phyloP scores from a whole-genome alignment of 2,113 vertebrate species.

The Esox niger region DNA sequence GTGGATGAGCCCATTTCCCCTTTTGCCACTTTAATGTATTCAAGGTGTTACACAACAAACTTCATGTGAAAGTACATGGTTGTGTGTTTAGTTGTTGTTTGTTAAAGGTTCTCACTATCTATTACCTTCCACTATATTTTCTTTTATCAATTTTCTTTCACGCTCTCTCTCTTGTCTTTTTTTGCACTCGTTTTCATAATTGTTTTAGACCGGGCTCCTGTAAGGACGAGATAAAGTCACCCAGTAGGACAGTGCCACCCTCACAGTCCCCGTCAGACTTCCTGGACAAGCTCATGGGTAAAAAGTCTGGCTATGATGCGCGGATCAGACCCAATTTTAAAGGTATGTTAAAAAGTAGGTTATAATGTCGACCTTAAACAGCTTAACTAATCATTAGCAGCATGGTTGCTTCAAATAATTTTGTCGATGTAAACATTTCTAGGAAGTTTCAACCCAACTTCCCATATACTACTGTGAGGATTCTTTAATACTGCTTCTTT shows the following conservation, averaged over 20 bases:
- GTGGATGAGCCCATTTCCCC: constrained; percentile 30
- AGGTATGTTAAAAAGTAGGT: constrained; percentile 68
- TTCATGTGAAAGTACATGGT: constrained; percentile 41
- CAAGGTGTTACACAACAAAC: too few species aligned
- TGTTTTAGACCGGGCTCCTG: constrained; percentile 82
- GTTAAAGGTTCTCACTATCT: too few species aligned
- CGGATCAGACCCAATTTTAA: constrained; percentile 95
- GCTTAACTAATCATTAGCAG: constrained; percentile 23
- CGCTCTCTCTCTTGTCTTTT: constrained; percentile 23
- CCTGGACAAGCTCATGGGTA: constrained; percentile 95
- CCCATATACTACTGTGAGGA: too few species aligned
- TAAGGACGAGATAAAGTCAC: constrained; percentile 84
- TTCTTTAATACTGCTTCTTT: too few species aligned
- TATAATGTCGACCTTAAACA: background rate
- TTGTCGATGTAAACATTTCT: too few species aligned
- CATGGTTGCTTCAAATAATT: too few species aligned
- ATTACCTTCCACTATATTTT: too few species aligned
- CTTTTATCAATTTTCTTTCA: constrained; percentile 39
- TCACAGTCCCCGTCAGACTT: constrained; percentile 90
- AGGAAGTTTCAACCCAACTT: too few species aligned
- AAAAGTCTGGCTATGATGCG: constrained; percentile 89
- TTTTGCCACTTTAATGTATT: constrained; percentile 20
- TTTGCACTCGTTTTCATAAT: constrained; percentile 18
- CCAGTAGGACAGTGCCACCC: constrained; percentile 63
- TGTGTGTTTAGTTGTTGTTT: too few species aligned